phyloP scores from a whole-genome alignment of 2,113 vertebrate species.

The Scolopax mira region DNA sequence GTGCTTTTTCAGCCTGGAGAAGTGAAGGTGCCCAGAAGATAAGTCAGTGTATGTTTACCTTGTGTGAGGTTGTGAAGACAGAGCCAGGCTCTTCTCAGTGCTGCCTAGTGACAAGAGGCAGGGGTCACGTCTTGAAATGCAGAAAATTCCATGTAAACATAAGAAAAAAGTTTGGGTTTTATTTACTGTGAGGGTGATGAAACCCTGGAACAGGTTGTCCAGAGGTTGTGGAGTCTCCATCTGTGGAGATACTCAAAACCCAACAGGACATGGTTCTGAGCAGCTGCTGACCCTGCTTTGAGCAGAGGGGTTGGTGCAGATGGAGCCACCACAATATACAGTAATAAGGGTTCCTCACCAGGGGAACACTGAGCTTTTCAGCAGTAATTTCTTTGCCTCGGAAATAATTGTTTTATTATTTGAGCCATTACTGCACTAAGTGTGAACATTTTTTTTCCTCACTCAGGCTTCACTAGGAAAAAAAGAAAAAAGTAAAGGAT shows the following conservation, averaged over 20 bases:
- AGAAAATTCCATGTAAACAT: not conserved
- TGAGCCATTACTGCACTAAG: not conserved
- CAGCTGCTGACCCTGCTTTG: not conserved
- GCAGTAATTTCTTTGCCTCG: not conserved
- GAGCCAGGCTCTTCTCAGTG: not conserved
- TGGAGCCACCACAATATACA: not conserved
- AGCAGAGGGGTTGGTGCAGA: not conserved
- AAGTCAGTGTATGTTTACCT: not conserved
- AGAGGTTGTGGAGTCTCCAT: not conserved
- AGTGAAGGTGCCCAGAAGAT: not conserved
- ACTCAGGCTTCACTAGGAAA: conserved; percentile 84
- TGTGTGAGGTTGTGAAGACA: not conserved
- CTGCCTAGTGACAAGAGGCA: not conserved
- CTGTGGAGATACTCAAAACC: not conserved
- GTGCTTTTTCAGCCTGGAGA: not conserved
- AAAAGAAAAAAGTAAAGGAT: conserved; percentile 83
- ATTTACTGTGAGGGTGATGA: not conserved
- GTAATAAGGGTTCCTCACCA: not conserved
- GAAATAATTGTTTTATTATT: not conserved
- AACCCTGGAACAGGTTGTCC: not conserved
- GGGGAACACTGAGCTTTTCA: not conserved
- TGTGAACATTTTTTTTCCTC: not conserved
- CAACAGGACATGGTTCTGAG: not conserved
- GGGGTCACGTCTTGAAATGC: not conserved
- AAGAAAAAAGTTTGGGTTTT: not conserved